Base-by-base conservation (phyloP, 2,797 vertebrate genomes). In the Vultur gryphus region DNA sequence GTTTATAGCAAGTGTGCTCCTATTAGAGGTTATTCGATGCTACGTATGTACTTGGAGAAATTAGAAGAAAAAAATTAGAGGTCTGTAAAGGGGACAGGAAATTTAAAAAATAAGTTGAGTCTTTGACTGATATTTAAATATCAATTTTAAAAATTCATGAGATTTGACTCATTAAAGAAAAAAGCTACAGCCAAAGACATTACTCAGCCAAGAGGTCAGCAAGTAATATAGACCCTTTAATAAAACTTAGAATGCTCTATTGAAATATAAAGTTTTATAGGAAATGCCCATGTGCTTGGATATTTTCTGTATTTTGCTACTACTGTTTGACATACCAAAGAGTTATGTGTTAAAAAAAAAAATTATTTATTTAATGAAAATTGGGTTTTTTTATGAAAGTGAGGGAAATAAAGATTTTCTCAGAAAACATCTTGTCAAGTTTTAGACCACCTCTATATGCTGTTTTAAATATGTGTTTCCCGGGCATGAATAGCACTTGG, bases 241-340 rank as follows among this genome's bases (percentile, higher is more conserved):
- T 43, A 55, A 67, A 87, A 49, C 13, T 54, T 58, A 37, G 14
- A 81, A 81, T 26, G 19, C 2, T 46, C 5, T 19, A 11, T 2
- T 25, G 15, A 91, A 90, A 84, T 43, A 35, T 1, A 12, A 71
- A 29, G 1, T 55, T 67, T 81, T 51, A 18, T n/a, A n/a, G 18
- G 7, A 92, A 93, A 69, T n/a, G 0, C n/a, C 6, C 4, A 14
- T 0, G 0, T 54, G 3, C 16, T 59, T 2, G 6, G 12, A 16
- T 39, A 31, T 49, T 51, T 75, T 67, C 37, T 84, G 4, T 59
- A 39, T 33, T 64, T 85, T 91, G 10, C 16, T 87, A 16, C 11
- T 77, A 25, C 10, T 49, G 3, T 49, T 75, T 62, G 19, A 62
- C 11, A 20, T n/a, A 54, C 1, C 5, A 61, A 91, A 84, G 11